Evolutionary conservation across 2,888 invertebrate species (phyloP), one percentile per base, ranked within the genome.

Genomic region (Pammene fasciana): DNA sequence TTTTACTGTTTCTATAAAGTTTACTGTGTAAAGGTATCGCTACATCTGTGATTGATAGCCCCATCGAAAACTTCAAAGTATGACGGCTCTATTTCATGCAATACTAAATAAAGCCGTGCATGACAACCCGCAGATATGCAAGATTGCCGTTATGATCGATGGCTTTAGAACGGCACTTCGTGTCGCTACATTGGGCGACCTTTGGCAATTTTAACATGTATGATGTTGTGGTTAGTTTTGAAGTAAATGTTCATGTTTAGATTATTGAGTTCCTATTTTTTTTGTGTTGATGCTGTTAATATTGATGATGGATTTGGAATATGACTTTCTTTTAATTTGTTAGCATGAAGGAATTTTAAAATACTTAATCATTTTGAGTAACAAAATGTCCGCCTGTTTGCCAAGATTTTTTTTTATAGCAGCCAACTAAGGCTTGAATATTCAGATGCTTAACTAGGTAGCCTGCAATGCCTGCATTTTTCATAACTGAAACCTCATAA

Each of bases 21-120:
- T 67, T 57, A 68, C 72, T 70, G 66, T 59, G 52, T 13, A 36
- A 43, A 57, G 16, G 48, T 70, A 70, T 65, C 70, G 70, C 52
- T 70, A 70, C 70, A 75, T 75, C 78, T 81, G 78, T 90, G 92
- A 92, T 90, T 87, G 91, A 92, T 92, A 82, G 85, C 79, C 74
- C 81, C 75, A 81, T 79, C 78, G 77, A 77, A 65, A 79, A 76
- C 75, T 77, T 73, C 74, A 74, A 71, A 73, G 77, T 78, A 77
- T 82, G 88, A 89, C 82, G 82, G 82, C 81, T 87, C 86, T 86
- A 89, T 90, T 91, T 89, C 87, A 87, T 86, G 87, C 83, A 78
- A 79, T 77, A 79, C 78, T 83, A 81, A 81, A 84, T 83, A 89
- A 85, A 86, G 82, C 79, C 82, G 76, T 80, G 82, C 84, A 78